phyloP scores from a whole-genome alignment of 2,888 invertebrate species.

The Incurvaria masculella region DNA sequence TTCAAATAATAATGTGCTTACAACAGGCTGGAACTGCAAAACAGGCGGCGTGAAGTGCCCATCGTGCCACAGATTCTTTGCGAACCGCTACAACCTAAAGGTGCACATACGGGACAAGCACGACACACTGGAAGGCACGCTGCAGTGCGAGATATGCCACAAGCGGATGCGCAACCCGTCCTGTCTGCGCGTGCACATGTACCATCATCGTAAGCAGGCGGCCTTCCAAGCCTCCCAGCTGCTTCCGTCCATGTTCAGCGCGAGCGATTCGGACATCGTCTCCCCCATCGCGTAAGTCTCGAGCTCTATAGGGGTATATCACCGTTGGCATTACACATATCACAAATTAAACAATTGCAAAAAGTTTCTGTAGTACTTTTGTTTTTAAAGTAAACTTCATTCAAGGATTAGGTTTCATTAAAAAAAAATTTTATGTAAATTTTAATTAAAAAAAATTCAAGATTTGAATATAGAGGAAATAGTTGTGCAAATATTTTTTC shows the following conservation, averaged over 20 bases:
- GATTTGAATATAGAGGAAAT: too few relatives aligned
- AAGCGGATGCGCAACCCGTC: conserved; percentile 64
- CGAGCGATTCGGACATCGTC: not conserved
- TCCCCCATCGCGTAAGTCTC: not conserved
- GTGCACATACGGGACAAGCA: conserved; percentile 71
- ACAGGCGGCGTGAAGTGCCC: conserved; percentile 60
- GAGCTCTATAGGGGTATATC: too few relatives aligned
- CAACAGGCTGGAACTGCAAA: conserved; percentile 47
- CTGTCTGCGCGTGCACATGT: conserved; percentile 62
- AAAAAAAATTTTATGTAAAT: too few relatives aligned
- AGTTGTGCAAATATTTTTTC: too few relatives aligned
- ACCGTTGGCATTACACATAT: too few relatives aligned
- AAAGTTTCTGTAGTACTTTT: too few relatives aligned
- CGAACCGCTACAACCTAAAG: conserved; percentile 67
- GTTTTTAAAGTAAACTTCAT: too few relatives aligned
- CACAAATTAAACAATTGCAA: too few relatives aligned
- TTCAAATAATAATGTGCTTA: too few relatives aligned
- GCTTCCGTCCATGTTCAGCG: not conserved
- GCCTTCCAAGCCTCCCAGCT: conserved; percentile 18
- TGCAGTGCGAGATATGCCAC: conserved; percentile 68
- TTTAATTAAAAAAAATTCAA: too few relatives aligned
- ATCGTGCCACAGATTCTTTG: conserved; percentile 61
- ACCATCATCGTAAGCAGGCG: conserved; percentile 62
- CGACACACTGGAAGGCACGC: conserved; percentile 61
- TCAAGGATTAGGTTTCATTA: too few relatives aligned